Conservation (phyloP, 2,888 invertebrate species). For the Antheraea yamamai region DNA sequence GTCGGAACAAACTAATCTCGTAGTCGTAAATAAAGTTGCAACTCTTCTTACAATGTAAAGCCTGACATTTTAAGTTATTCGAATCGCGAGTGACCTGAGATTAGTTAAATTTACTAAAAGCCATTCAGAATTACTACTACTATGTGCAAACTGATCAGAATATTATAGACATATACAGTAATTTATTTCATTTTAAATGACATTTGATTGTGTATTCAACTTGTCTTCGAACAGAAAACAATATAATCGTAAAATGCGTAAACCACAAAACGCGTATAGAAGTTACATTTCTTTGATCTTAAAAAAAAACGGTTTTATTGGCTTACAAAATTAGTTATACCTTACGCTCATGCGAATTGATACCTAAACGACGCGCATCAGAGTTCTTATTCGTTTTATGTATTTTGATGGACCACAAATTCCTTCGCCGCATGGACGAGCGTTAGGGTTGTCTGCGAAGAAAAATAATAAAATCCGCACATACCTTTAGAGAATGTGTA, state of each 20-base stretch:
- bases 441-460: background rate
- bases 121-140: background rate
- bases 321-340: background rate
- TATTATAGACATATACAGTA: background rate
- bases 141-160: background rate
- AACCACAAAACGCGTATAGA: background rate
- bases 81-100: background rate
- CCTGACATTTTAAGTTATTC: constrained; percentile 4
- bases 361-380: background rate
- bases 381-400: background rate
- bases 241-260: background rate
- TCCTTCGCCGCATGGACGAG: background rate
- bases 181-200: background rate
- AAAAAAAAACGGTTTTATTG: background rate
- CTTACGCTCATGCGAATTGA: background rate
- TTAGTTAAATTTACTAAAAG: background rate
- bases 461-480: background rate
- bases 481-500: background rate
- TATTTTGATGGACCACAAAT: background rate
- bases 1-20: constrained; percentile 1
- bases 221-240: background rate
- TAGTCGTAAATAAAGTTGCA: background rate
- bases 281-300: constrained; percentile 9
- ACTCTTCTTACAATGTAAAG: constrained; percentile 1
- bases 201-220: background rate